These are phyloP conservation scores for Teleogryllus oceanicus DNA, from an alignment of 2,888 invertebrate genomes.

Conservation along the genomic window DNA sequence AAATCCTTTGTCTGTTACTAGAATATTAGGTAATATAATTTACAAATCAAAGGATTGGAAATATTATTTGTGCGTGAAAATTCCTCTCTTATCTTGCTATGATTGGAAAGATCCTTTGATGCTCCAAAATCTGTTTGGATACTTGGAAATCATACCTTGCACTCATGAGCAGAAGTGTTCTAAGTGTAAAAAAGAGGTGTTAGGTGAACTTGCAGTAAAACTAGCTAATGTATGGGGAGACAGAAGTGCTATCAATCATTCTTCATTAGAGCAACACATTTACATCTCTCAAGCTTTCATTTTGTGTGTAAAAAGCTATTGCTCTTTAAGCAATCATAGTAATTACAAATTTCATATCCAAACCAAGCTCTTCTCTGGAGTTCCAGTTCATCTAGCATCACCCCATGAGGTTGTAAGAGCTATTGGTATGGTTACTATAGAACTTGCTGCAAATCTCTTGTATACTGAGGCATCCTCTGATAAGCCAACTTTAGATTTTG, in stretches of 20 bases:
- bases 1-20: slow-evolving; percentile 47
- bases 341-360: slow-evolving; percentile 45
- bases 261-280: slow-evolving; percentile 66
- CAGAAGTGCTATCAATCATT: slow-evolving; percentile 58
- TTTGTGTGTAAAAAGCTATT: slow-evolving; percentile 41
- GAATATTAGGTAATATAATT: slow-evolving; percentile 54
- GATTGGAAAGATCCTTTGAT: slow-evolving; percentile 51
- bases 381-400: slow-evolving; percentile 66
- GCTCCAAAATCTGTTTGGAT: slow-evolving; percentile 60
- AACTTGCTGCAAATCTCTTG: slow-evolving; percentile 51
- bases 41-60: slow-evolving; percentile 60
- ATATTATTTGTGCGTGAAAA: slow-evolving; percentile 61
- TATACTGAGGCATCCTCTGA: slow-evolving; percentile 40
- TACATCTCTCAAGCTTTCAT: slow-evolving; percentile 66
- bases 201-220: slow-evolving; percentile 53
- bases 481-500: slow-evolving; percentile 60
- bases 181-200: slow-evolving; percentile 40
- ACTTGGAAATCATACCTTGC: slow-evolving; percentile 51
- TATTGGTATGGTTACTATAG: slow-evolving; percentile 72
- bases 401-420: slow-evolving; percentile 58
- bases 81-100: slow-evolving; percentile 56
- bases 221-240: slow-evolving; percentile 67
- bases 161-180: slow-evolving; percentile 40
- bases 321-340: not conserved
- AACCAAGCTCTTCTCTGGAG: slow-evolving; percentile 59